Evolutionary conservation across 2,888 invertebrate species (phyloP), one percentile per base, ranked within the genome.

Genomic region (Seladonia tumulorum): DNA sequence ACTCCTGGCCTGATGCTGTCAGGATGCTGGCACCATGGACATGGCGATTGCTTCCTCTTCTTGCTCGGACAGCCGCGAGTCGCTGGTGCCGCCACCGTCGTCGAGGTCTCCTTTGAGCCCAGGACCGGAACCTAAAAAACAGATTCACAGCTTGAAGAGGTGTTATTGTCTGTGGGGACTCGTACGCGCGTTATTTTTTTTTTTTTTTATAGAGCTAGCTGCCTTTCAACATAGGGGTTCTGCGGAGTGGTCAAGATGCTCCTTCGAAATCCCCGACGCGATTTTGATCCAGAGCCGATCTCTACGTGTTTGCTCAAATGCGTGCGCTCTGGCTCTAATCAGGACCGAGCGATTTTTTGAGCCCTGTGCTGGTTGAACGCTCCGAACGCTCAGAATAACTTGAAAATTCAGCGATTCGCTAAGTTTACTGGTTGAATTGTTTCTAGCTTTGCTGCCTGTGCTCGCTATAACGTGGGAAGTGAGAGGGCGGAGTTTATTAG

Each of bases 1-100:
- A 81, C 94, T 93, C 93, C 95, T 96, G 95, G 93, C 95, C 94
- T 88, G 95, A 94, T 96, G 94, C 91, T 96, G 96, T 96, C 96
- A 96, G 94, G 96, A 95, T 63, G 93, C 95, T 81, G 95, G 95
- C 89, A 95, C 95, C 84, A 95, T 93, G 72, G 95, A 94, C 95
- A 95, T 95, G 83, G 95, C 95, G 88, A 95, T 95, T 63, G 96
- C 96, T 88, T 96, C 96, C 80, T 95, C 95, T 72, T 95, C 95
- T 63, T 93, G 91, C 81, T 95, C 95, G 85, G 93, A 93, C 88
- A 94, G 68, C 86, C 94, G 85, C 86, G 90, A 93, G 80, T 92
- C 93, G 84, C 89, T 93, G 81, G 92, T 92, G 80, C 92, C 92
- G 80, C 91, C 90, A 81, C 90, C 91, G 75, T 91, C 92, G 81